A percentile compares a stretch with the other conserved stretches of the same genome.
Evolutionary conservation across 2,888 invertebrate species (phyloP).

Genomic region (Temnothorax ravouxi): DNA sequence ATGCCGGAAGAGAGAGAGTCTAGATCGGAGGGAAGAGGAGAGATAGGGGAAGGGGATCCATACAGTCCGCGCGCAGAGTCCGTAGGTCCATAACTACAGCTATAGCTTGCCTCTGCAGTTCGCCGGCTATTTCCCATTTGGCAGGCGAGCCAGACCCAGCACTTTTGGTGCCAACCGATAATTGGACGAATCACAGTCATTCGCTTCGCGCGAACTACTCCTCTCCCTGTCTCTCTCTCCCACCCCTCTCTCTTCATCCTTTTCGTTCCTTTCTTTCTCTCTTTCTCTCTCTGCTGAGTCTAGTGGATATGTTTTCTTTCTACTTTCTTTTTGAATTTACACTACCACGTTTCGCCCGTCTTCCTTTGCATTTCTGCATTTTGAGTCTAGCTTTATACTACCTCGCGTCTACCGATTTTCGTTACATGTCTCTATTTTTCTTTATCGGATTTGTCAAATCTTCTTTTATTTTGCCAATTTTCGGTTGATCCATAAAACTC

Average conservation of each 20-base stretch:
- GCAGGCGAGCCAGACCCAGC: constrained; percentile 84
- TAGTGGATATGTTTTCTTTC: constrained; percentile 9
- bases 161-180: constrained; percentile 85
- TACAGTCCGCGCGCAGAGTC: constrained; percentile 69
- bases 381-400: constrained; percentile 15
- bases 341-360: not conserved
- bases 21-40: constrained; percentile 47
- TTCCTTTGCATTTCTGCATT: constrained; percentile 25
- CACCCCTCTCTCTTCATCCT: not conserved
- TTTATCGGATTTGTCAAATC: constrained; percentile 1
- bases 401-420: constrained; percentile 18
- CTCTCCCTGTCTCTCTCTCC: constrained; percentile 44
- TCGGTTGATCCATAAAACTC: not conserved
- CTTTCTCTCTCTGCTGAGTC: constrained; percentile 8
- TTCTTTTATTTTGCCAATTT: not conserved
- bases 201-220: constrained; percentile 81
- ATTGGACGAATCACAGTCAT: constrained; percentile 85
- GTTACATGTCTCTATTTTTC: not conserved
- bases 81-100: constrained; percentile 74
- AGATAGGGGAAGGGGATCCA: constrained; percentile 60
- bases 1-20: constrained; percentile 41
- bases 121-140: constrained; percentile 84
- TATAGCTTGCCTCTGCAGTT: constrained; percentile 79
- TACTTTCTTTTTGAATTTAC: constrained; percentile 9
- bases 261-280: not conserved